These are phyloP conservation scores for Trichonephila inaurata DNA, from an alignment of 1,140 invertebrate species.

Conservation along the genomic window DNA sequence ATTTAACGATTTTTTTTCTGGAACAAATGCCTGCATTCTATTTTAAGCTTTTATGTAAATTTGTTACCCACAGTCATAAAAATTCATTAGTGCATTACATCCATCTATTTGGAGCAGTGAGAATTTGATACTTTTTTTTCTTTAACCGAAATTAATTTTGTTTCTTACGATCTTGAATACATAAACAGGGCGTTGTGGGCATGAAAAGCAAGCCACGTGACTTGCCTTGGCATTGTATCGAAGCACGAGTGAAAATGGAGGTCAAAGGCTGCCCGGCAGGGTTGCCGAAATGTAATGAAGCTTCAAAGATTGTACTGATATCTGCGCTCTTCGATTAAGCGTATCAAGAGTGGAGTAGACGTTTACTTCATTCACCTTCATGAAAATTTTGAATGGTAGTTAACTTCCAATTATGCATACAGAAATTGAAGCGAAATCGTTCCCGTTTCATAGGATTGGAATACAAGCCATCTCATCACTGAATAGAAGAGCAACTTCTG, in stretches of 20 bases:
- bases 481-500: too few species aligned
- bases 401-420: not conserved
- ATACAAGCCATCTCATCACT: too few species aligned
- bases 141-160: conserved; percentile 48
- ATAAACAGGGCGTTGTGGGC: conserved; percentile 45
- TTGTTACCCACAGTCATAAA: not conserved
- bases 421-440: too few species aligned
- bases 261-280: conserved; percentile 22
- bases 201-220: conserved; percentile 7
- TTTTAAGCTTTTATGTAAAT: too few species aligned
- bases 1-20: too few species aligned
- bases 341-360: not conserved
- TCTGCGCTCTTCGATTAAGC: conserved; percentile 29
- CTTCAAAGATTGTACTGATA: not conserved
- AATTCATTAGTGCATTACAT: conserved; percentile 27
- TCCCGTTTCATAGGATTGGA: too few species aligned
- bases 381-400: not conserved
- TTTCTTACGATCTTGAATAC: conserved; percentile 51
- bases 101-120: not conserved
- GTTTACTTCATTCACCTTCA: not conserved
- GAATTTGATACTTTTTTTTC: not conserved
- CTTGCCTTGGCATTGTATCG: conserved; percentile 18
- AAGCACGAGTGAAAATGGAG: not conserved
- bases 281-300: conserved; percentile 51
- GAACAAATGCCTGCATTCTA: too few species aligned